Evolutionary conservation across 2,113 vertebrate species (phyloP).

Genomic region (Prunella fulvescens): DNA sequence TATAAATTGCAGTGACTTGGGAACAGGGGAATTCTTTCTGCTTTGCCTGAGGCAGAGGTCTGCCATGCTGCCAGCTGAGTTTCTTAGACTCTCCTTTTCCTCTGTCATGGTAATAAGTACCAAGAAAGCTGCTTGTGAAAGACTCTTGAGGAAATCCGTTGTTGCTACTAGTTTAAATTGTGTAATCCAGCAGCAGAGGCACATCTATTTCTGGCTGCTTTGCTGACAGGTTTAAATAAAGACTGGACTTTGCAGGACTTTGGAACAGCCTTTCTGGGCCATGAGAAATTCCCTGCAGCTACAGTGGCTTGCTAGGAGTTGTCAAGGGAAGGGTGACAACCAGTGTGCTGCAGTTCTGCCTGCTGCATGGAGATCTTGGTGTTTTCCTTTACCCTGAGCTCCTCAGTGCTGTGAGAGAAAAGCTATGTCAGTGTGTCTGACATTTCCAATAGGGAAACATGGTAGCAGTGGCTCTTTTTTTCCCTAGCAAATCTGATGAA

Average conservation of each 20-base stretch:
- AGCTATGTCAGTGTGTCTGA: not conserved
- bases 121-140: conserved; percentile 45
- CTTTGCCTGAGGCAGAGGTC: conserved; percentile 63
- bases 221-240: not conserved
- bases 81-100: not conserved
- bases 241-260: not conserved
- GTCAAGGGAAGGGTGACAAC: not conserved
- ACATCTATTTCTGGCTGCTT: not conserved
- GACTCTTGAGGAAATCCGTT: conserved; percentile 38
- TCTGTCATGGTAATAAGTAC: conserved; percentile 55
- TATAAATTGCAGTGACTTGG: conserved; percentile 41
- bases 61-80: conserved; percentile 50
- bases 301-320: not conserved
- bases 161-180: not conserved
- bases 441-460: not conserved
- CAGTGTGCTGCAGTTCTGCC: not conserved
- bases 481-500: not conserved
- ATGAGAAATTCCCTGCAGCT: not conserved
- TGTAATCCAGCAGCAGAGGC: not conserved
- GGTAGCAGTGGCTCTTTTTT: not conserved
- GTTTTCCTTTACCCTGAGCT: not conserved
- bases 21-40: conserved; percentile 23
- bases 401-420: not conserved
- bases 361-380: not conserved
- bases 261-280: not conserved